A percentile compares a stretch with the other conserved stretches of the same genome.
These are phyloP conservation scores for Drosophila auraria DNA, from an alignment of 1,140 invertebrate genomes.

Conservation along the genomic window DNA sequence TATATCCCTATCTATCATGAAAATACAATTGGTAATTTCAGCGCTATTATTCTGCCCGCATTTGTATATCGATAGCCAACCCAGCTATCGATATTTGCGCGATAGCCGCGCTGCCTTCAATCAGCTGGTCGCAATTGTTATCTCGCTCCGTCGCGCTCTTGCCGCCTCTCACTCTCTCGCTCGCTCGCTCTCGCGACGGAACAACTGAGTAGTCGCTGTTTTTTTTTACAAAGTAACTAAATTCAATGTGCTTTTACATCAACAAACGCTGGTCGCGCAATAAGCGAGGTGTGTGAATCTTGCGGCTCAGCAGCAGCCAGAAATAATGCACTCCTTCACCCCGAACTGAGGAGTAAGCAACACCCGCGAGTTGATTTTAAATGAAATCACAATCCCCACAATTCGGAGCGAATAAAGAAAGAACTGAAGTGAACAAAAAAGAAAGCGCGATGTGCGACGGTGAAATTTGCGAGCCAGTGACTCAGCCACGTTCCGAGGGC, in stretches of 20 bases:
- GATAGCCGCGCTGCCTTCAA: not conserved
- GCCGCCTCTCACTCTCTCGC: not conserved
- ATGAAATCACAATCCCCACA: conserved; percentile 18
- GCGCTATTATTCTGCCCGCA: not conserved
- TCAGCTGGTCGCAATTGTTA: conserved; percentile 30
- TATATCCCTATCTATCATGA: not conserved
- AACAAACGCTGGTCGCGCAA: conserved; percentile 43
- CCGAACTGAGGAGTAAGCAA: conserved; percentile 10
- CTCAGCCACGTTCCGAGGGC: conserved; percentile 46
- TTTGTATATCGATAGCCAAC: conserved; percentile 2
- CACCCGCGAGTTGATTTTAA: conserved; percentile 13
- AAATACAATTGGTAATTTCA: not conserved
- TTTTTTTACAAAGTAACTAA: conserved; percentile 38
- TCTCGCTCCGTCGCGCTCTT: conserved; percentile 22
- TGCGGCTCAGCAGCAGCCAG: conserved; percentile 29
- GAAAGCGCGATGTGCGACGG: conserved; percentile 79
- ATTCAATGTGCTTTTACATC: conserved; percentile 60
- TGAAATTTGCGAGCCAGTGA: conserved; percentile 71
- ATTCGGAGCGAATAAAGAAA: conserved; percentile 23
- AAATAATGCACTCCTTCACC: conserved; percentile 24
- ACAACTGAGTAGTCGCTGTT: conserved; percentile 41
- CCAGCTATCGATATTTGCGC: conserved; percentile 5
- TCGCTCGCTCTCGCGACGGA: conserved; percentile 20
- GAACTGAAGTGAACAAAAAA: conserved; percentile 51
- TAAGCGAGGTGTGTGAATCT: conserved; percentile 37